A percentile compares a stretch with the other conserved stretches of the same genome.
Evolutionary conservation across 2,113 vertebrate genomes (phyloP).

Genomic region (Malurus elegans): DNA sequence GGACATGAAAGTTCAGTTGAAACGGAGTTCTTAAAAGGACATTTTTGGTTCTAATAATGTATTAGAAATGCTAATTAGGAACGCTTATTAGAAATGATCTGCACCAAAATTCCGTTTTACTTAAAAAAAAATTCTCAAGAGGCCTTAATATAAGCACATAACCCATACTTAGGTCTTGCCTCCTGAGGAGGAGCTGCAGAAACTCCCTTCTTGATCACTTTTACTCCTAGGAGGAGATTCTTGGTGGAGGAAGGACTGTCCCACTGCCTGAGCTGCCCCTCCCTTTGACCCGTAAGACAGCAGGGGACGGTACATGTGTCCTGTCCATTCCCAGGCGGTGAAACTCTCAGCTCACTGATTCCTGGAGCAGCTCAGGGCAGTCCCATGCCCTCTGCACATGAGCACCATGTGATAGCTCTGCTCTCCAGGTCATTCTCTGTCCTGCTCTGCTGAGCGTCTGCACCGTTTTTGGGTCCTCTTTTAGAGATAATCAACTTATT

Average conservation of each 20-base stretch:
- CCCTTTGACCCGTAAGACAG: background rate
- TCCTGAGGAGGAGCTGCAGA: background rate
- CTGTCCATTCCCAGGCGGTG: background rate
- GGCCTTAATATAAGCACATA: background rate
- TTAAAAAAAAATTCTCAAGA: background rate
- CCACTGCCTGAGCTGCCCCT: background rate
- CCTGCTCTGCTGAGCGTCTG: background rate
- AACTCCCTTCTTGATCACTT: background rate
- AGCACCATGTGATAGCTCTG: background rate
- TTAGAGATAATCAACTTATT: background rate
- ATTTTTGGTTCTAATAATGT: background rate
- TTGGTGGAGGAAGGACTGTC: background rate
- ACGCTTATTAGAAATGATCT: background rate
- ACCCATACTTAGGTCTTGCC: background rate
- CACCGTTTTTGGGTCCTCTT: background rate
- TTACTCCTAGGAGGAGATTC: background rate
- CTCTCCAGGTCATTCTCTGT: background rate
- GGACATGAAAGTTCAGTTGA: background rate
- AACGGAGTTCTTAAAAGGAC: background rate
- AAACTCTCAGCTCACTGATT: background rate
- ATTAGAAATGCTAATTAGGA: too few relatives aligned
- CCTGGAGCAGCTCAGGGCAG: background rate
- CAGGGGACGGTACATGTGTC: background rate
- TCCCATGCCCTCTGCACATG: background rate
- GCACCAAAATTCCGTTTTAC: background rate